Conservation (phyloP, 2,113 vertebrate species). For the Epinephelus cyanopodus region DNA sequence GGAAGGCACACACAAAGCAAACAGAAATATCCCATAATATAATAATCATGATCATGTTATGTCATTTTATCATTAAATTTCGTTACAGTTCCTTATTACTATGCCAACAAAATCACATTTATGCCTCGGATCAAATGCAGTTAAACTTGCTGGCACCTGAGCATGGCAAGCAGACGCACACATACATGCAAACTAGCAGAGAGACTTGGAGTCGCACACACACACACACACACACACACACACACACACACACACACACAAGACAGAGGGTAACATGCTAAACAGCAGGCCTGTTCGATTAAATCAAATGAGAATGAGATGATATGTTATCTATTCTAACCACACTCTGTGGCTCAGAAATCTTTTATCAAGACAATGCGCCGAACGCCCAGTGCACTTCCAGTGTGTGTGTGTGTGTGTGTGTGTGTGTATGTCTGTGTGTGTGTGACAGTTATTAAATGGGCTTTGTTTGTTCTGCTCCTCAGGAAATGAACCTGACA, state of each 20-base stretch:
- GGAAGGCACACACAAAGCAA: slow-evolving; percentile 59
- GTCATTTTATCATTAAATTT: slow-evolving; percentile 71
- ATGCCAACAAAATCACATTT: slow-evolving; percentile 74
- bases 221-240: slow-evolving; percentile 5
- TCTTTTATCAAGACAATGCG: slow-evolving; percentile 59
- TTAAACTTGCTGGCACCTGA: slow-evolving; percentile 67
- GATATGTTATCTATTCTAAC: slow-evolving; percentile 67
- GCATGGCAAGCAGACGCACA: slow-evolving; percentile 13
- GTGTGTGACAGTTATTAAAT: slow-evolving; percentile 70
- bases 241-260: slow-evolving; percentile 6
- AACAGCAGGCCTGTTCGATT: slow-evolving; percentile 56
- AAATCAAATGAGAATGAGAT: slow-evolving; percentile 65
- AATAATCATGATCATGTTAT: slow-evolving; percentile 74
- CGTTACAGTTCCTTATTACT: slow-evolving; percentile 65
- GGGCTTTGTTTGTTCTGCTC: slow-evolving; percentile 69
- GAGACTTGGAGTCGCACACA: background rate
- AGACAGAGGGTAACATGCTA: slow-evolving; percentile 59
- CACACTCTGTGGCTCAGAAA: slow-evolving; percentile 49
- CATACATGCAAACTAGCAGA: background rate
- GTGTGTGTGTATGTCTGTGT: slow-evolving; percentile 29
- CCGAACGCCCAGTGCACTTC: slow-evolving; percentile 26
- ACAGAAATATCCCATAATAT: slow-evolving; percentile 71
- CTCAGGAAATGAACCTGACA: slow-evolving; percentile 79
- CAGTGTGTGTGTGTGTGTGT: slow-evolving; percentile 46
- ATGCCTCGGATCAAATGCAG: slow-evolving; percentile 54